Conservation (phyloP, 1,140 invertebrate species). For the Andrena cerasifolii region DNA sequence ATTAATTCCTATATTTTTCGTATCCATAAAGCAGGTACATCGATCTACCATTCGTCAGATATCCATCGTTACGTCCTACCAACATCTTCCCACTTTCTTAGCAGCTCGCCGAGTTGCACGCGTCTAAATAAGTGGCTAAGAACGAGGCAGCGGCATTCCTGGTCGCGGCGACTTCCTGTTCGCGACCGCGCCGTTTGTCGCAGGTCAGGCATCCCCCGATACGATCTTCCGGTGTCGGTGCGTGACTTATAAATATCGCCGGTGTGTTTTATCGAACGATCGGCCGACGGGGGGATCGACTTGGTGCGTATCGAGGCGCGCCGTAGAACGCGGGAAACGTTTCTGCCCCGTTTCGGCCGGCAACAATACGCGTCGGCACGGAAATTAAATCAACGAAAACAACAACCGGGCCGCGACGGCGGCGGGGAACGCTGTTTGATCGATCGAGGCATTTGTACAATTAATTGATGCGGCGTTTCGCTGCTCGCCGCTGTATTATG, state of each 20-base stretch:
- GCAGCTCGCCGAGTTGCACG: too few species aligned
- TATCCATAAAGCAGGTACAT: too few species aligned
- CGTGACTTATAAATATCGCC: constrained; percentile 27
- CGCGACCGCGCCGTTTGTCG: not conserved
- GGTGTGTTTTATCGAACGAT: constrained; percentile 19
- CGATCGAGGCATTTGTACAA: constrained; percentile 36
- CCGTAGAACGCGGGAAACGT: constrained; percentile 19
- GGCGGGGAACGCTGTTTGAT: constrained; percentile 15
- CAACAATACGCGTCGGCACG: not conserved
- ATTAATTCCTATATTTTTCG: too few species aligned
- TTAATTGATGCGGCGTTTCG: constrained; percentile 42
- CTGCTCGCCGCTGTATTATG: constrained; percentile 38
- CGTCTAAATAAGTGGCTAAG: too few species aligned
- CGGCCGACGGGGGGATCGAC: not conserved
- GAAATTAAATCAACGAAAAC: constrained; percentile 29
- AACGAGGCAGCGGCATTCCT: not conserved
- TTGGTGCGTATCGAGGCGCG: constrained; percentile 24
- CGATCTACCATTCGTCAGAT: too few species aligned
- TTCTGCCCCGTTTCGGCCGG: not conserved
- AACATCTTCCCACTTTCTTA: too few species aligned
- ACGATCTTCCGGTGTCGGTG: constrained; percentile 24
- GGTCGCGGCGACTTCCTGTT: not conserved
- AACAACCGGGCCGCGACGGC: not conserved
- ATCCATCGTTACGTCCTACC: too few species aligned
- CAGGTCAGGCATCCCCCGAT: constrained; percentile 41